Evolutionary conservation across 2,888 invertebrate species (phyloP).

Genomic region (Byasa hedistus): DNA sequence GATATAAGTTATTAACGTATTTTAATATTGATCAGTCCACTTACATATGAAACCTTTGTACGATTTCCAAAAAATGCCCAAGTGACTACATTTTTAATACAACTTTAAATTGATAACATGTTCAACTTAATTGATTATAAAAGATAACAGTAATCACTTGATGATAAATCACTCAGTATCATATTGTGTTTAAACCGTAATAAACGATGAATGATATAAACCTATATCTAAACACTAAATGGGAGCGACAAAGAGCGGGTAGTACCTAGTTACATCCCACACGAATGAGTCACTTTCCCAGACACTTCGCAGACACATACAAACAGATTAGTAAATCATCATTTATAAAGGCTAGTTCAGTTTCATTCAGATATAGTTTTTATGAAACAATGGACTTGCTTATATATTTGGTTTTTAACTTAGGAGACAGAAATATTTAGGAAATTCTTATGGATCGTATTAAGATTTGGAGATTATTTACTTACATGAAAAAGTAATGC

Average conservation of each 20-base stretch:
- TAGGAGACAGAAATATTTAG: no score
- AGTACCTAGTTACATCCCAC: constrained; percentile 48
- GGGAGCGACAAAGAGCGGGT: constrained; percentile 11
- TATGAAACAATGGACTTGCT: constrained; percentile 7
- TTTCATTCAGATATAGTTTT: constrained; percentile 19
- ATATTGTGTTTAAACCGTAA: neutral
- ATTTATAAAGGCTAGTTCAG: constrained; percentile 13
- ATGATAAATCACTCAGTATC: no score
- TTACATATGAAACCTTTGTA: no score
- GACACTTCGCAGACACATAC: constrained; percentile 61
- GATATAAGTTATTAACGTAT: neutral
- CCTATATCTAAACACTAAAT: neutral
- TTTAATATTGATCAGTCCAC: no score
- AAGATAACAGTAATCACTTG: neutral
- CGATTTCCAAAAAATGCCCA: neutral
- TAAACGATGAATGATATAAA: neutral
- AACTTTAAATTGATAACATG: neutral
- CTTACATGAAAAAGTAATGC: no score
- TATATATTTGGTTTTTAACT: no score
- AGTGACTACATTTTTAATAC: neutral
- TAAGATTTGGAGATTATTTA: no score
- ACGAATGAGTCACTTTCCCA: constrained; percentile 61
- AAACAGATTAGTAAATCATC: constrained; percentile 43
- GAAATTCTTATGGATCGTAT: no score
- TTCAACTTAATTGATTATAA: neutral